Evolutionary conservation across 2,888 invertebrate species (phyloP), one percentile per base, ranked within the genome.

Genomic region (Leucozona laternaria): DNA sequence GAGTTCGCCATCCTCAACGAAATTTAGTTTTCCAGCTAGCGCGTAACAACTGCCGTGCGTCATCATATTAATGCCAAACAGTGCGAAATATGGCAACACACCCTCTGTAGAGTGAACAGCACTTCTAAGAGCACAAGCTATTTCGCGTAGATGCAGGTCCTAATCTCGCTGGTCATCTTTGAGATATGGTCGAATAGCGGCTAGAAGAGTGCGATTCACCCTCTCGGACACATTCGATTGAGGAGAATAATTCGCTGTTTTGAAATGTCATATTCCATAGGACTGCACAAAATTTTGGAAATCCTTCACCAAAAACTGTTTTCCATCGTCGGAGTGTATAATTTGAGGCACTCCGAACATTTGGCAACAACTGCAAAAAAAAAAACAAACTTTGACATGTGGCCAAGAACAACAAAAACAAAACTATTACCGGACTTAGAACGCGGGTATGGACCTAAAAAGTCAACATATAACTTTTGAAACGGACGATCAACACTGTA

Each of bases 261-360:
- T 89, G 0, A 72, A 72, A 4, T 60, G 55, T n/a, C 34, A 4
- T 0, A 57, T 34, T 0, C 57, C 57, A 34, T 57, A 57, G 2
- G 20, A 1, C 2, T 22, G 5, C 17, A 88, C 22, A 8, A 89
- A 28, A 2, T 43, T 10, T 10, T 88, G 28, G 53, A 89, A 89
- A n/a, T 66, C 34, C 22, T 84, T 88, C 0, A 88, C 37, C 4
- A 68, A 20, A 70, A 89, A 90, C 66, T 90, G 90, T 7, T 68
- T 60, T 0, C 90, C 90, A 81, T 90, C 90, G 22, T 90, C 89
- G 6, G 81, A 78, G 17, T 58, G 37, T 2, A 88, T 62, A 0
- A 88, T 53, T 10, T 57, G 4, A 1, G 66, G 68, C 28, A 88
- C 68, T 8, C 66, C 53, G 3, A 58, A 72, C 43, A 31, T 31